These are phyloP conservation scores for Hyalella azteca DNA, from an alignment of 2,888 invertebrate species.

Conservation along the genomic window DNA sequence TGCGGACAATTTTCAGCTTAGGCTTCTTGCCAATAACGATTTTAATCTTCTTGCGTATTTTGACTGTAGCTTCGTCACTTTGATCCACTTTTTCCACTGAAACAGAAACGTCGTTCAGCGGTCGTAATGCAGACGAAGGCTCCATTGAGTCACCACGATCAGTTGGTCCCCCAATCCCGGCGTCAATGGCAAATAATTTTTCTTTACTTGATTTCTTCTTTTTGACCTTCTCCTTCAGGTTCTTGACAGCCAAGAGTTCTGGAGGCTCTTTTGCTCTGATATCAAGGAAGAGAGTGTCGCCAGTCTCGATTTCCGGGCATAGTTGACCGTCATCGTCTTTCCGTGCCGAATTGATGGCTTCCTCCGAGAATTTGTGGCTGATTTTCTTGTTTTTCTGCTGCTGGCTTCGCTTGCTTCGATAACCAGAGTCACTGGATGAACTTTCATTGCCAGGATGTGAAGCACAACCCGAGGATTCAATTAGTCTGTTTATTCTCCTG, in stretches of 20 bases:
- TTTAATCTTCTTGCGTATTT: constrained; percentile 55
- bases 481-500: neutral
- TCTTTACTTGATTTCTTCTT: constrained; percentile 47
- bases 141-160: too few relatives aligned
- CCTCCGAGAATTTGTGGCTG: too few relatives aligned
- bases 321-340: constrained; percentile 45
- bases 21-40: constrained; percentile 56
- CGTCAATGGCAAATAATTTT: constrained; percentile 1
- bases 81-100: neutral
- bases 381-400: neutral
- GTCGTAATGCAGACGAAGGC: too few relatives aligned
- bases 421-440: constrained; percentile 34
- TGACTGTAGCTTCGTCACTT: constrained; percentile 6
- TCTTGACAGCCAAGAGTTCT: constrained; percentile 52
- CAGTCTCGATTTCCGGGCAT: constrained; percentile 53
- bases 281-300: constrained; percentile 56
- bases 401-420: neutral
- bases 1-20: constrained; percentile 21
- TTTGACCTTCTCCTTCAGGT: constrained; percentile 54
- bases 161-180: too few relatives aligned
- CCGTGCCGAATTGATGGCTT: neutral
- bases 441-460: neutral
- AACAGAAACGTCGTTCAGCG: constrained; percentile 2
- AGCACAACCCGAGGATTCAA: neutral
- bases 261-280: constrained; percentile 54